Percentiles rank a stretch among this genome's conserved stretches.
Conservation (phyloP, 2,113 vertebrate genomes). For the Sphaerodactylus townsendi region DNA sequence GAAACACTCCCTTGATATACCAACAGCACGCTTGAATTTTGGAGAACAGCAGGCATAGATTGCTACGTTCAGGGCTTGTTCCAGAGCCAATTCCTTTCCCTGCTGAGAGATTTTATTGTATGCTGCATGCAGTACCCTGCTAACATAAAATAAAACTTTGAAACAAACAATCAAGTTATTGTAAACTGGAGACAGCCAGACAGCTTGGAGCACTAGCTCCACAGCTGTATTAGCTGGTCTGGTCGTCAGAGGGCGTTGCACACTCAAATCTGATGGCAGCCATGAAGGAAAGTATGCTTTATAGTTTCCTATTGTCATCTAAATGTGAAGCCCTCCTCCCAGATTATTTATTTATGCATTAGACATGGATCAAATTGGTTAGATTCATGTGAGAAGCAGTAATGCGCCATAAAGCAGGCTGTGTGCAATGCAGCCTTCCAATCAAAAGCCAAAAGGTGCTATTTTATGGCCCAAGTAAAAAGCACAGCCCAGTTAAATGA, state of each 20-base stretch:
- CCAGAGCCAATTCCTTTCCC: slow-evolving; percentile 47
- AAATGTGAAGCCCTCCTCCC: slow-evolving; percentile 50
- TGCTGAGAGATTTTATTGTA: slow-evolving; percentile 55
- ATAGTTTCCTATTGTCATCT: slow-evolving; percentile 61
- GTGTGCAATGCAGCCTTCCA: slow-evolving; percentile 41
- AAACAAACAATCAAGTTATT: slow-evolving; percentile 65
- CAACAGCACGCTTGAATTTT: neutral
- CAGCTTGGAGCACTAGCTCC: slow-evolving; percentile 49
- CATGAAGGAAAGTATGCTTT: slow-evolving; percentile 46
- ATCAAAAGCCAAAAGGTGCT: slow-evolving; percentile 65
- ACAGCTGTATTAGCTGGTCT: slow-evolving; percentile 65
- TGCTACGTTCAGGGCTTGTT: neutral
- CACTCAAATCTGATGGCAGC: slow-evolving; percentile 60
- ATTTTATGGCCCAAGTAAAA: slow-evolving; percentile 64
- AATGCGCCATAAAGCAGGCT: slow-evolving; percentile 64
- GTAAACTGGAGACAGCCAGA: slow-evolving; percentile 50
- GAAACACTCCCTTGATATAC: neutral
- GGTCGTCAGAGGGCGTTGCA: slow-evolving; percentile 71
- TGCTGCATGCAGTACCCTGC: slow-evolving; percentile 46
- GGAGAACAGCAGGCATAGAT: neutral
- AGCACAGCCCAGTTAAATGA: slow-evolving; percentile 58
- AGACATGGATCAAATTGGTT: slow-evolving; percentile 69
- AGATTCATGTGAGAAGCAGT: slow-evolving; percentile 58
- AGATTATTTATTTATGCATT: slow-evolving; percentile 74
- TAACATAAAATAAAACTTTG: slow-evolving; percentile 65